Evolutionary conservation across 2,797 vertebrate species (phyloP).

Genomic region (Myiotriccus ornatus): DNA sequence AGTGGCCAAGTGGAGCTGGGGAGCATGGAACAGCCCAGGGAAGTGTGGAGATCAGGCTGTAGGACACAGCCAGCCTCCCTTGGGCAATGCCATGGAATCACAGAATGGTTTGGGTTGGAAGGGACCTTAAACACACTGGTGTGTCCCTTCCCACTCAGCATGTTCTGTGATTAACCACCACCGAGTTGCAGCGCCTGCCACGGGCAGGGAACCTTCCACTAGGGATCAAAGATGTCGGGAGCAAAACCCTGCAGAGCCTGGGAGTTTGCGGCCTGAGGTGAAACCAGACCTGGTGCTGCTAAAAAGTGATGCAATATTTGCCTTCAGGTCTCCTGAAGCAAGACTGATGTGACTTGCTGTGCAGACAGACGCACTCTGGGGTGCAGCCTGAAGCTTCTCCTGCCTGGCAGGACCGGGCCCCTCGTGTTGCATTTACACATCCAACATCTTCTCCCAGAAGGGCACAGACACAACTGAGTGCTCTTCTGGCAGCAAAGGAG

Average conservation of each 20-base stretch:
- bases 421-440: not conserved
- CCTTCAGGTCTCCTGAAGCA: not conserved
- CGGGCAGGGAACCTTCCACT: not conserved
- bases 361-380: not conserved
- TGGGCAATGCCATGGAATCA: not conserved
- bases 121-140: too few species aligned
- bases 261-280: not conserved
- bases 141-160: too few species aligned
- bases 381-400: not conserved
- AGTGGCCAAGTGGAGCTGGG: not conserved
- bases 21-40: not conserved
- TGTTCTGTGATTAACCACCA: too few species aligned
- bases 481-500: not conserved
- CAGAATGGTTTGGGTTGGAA: too few species aligned
- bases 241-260: not conserved
- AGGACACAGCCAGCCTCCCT: not conserved
- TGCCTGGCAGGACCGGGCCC: not conserved
- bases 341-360: not conserved
- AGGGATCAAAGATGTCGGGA: not conserved
- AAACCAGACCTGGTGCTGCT: not conserved
- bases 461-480: not conserved
- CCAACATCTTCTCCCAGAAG: not conserved
- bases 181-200: too few species aligned
- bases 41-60: not conserved
- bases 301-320: not conserved